Conservation (phyloP, 2,888 invertebrate genomes). For the Keiferia lycopersicella region DNA sequence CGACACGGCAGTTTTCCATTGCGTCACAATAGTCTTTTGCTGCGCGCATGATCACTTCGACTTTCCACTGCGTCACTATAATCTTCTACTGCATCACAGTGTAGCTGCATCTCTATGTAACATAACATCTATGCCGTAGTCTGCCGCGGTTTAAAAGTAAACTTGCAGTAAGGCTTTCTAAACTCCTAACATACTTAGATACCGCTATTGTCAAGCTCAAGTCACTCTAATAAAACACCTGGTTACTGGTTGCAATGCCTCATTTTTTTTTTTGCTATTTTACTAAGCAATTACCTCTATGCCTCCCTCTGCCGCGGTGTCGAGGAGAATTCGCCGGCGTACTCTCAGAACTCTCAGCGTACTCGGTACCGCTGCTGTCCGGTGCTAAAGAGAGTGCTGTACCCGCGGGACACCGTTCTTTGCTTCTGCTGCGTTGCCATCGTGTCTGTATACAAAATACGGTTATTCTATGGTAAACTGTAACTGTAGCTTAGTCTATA, state of each 20-base stretch:
- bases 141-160: conserved; percentile 80
- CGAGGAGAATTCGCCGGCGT: conserved; percentile 90
- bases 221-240: too few relatives aligned
- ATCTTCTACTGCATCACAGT: not conserved
- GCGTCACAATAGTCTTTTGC: not conserved
- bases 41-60: too few relatives aligned
- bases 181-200: conserved; percentile 91
- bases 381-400: conserved; percentile 70
- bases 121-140: conserved; percentile 4
- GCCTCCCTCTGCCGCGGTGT: conserved; percentile 47
- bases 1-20: too few relatives aligned
- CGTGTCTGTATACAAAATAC: conserved; percentile 78
- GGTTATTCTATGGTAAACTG: too few relatives aligned
- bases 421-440: conserved; percentile 88
- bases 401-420: conserved; percentile 83
- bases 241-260: too few relatives aligned
- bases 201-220: conserved; percentile 86
- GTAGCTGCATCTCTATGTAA: too few relatives aligned
- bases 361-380: conserved; percentile 87
- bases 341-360: conserved; percentile 90
- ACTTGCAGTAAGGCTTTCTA: conserved; percentile 90
- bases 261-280: too few relatives aligned
- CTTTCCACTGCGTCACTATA: not conserved
- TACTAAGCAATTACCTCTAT: conserved; percentile 47
- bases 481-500: too few relatives aligned